Conservation (phyloP, 2,888 invertebrate species). For the Lochmaea crataegi region DNA sequence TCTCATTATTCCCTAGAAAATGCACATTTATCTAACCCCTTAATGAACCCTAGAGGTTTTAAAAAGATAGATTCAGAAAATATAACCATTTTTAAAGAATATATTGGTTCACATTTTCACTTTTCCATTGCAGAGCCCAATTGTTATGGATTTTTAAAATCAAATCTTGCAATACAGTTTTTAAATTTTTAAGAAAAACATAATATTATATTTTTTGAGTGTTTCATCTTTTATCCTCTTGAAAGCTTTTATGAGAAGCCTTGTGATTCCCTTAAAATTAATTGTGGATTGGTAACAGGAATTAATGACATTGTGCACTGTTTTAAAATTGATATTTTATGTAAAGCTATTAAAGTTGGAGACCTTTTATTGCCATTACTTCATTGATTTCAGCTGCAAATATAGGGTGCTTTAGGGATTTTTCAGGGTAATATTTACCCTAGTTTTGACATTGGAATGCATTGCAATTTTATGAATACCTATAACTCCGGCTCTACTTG, state of each 20-base stretch:
- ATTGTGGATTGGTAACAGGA: neutral
- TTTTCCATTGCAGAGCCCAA: neutral
- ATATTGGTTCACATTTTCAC: constrained; percentile 4
- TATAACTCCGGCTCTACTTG: no score
- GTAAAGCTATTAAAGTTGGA: constrained; percentile 6
- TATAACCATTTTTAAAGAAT: constrained; percentile 6
- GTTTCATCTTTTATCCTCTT: constrained; percentile 4
- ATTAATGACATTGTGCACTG: neutral
- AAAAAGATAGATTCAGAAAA: neutral
- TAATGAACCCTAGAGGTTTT: neutral
- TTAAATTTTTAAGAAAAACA: constrained; percentile 8
- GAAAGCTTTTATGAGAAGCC: neutral
- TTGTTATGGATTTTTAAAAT: constrained; percentile 1
- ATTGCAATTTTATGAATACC: no score
- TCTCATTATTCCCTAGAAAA: constrained; percentile 2
- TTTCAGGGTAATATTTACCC: neutral
- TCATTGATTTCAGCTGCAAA: neutral
- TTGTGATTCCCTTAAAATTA: no score
- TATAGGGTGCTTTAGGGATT: neutral
- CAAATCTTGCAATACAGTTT: constrained; percentile 5
- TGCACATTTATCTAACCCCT: constrained; percentile 7
- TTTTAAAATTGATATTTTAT: constrained; percentile 6
- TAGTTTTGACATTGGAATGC: neutral
- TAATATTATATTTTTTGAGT: constrained; percentile 3
- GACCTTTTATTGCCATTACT: constrained; percentile 4